phyloP scores from a whole-genome alignment of 2,888 invertebrate genomes.

The Drosophila multiciliata region DNA sequence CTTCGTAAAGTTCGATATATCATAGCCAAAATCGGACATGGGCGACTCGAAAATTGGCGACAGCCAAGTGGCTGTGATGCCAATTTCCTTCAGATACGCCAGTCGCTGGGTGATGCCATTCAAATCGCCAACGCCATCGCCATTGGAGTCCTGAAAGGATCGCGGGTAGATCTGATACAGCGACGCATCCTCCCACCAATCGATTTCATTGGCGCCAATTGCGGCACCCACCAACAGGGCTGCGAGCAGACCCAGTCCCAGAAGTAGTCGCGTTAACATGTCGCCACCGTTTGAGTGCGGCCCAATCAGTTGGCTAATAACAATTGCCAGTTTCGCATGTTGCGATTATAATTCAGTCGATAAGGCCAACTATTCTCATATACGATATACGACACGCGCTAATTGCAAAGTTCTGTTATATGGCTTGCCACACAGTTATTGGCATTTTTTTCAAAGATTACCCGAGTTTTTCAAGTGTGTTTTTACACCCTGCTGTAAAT shows the following conservation, averaged over 20 bases:
- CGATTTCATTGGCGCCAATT: constrained; percentile 70
- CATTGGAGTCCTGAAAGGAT: constrained; percentile 93
- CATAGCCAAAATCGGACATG: constrained; percentile 92
- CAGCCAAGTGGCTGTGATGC: constrained; percentile 89
- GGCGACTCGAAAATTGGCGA: constrained; percentile 91
- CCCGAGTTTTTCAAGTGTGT: constrained; percentile 14
- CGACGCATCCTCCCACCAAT: constrained; percentile 94
- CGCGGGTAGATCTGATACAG: constrained; percentile 95
- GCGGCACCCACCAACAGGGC: constrained; percentile 11
- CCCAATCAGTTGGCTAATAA: constrained; percentile 64
- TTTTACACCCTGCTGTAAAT: constrained; percentile 7
- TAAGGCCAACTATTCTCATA: constrained; percentile 36
- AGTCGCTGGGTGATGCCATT: constrained; percentile 88
- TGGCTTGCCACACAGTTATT: constrained; percentile 29
- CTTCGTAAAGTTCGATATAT: constrained; percentile 89
- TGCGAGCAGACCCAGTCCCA: constrained; percentile 46
- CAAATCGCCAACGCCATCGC: constrained; percentile 94
- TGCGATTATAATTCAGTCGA: constrained; percentile 43
- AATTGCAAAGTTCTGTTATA: neutral
- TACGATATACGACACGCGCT: neutral
- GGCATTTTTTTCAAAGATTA: constrained; percentile 46
- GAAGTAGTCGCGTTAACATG: constrained; percentile 65
- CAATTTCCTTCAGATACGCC: constrained; percentile 89
- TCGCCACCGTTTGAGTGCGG: constrained; percentile 60
- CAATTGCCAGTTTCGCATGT: constrained; percentile 48